phyloP scores from a whole-genome alignment of 2,888 invertebrate genomes.

The Macrophya alboannulata region DNA sequence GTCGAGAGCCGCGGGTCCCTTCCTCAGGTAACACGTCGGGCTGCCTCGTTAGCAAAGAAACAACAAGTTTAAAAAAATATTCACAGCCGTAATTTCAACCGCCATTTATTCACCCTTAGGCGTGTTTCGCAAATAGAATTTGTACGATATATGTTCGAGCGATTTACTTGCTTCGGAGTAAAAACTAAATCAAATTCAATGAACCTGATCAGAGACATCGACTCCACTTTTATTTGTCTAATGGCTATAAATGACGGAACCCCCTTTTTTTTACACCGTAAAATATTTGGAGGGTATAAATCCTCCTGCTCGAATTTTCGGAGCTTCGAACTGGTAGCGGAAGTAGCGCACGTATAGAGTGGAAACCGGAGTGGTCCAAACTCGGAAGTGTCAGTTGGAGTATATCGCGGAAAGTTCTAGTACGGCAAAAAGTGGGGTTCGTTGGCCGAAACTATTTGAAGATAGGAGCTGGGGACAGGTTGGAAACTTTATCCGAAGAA shows the following conservation, averaged over 20 bases:
- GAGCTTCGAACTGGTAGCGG: background rate
- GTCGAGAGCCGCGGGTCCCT: conserved; percentile 24
- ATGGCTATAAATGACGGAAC: background rate
- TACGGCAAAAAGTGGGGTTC: background rate
- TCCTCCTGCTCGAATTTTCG: background rate
- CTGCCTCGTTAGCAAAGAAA: conserved; percentile 39
- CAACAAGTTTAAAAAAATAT: conserved; percentile 21
- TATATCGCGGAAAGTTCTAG: background rate
- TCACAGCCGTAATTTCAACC: conserved; percentile 3
- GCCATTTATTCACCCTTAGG: background rate
- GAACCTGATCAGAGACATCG: background rate
- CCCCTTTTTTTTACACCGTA: background rate
- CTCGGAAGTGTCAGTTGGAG: conserved; percentile 34
- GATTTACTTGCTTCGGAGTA: background rate
- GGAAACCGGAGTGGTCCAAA: conserved; percentile 28
- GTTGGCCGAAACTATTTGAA: conserved; percentile 22
- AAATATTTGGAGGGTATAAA: background rate
- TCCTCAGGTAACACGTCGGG: conserved; percentile 25
- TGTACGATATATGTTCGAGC: background rate
- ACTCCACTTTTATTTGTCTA: background rate
- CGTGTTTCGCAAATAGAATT: background rate
- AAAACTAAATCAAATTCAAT: background rate
- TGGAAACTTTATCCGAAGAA: conserved; percentile 24
- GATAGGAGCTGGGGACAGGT: conserved; percentile 12
- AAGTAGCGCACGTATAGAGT: conserved; percentile 25